Base-by-base conservation (phyloP, 2,888 invertebrate genomes). In the Malthinus flaveolus region DNA sequence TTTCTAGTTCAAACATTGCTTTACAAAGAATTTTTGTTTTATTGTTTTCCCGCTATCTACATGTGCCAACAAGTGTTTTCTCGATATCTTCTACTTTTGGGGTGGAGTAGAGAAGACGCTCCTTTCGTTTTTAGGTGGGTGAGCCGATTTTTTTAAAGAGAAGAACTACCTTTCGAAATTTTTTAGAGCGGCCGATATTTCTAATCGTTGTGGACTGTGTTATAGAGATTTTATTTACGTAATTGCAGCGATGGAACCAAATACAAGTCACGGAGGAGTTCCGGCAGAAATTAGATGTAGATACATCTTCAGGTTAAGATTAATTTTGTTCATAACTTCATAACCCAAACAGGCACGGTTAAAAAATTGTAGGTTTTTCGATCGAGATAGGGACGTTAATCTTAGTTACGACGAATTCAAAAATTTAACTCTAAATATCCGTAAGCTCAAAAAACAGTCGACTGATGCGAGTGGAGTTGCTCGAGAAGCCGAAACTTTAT, bases 251-350 rank as follows among this genome's bases (percentile, higher is more conserved):
- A 73, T 87, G 64, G 89, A 90, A 68, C 87, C 87, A 0, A 73
- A 70, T 34, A 88, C 87, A 0, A 83, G 81, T 45, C 88, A 89
- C 75, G 86, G 83, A 11, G 68, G 74, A 11, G 86, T 87, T 0
- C 79, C 86, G 0, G 88, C 87, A 0, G 89, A 89, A 73, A 80
- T 88, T 64, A 78, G 89, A 33, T 87, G 88, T 73, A 79, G 85
- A 68, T 89, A 87, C 70, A 88, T 89, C 62, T 89, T 89, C 70
- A 81, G 85, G 78, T 86, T 74, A 65, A 1, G 5, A 10, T 3
- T 10, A 5, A 35, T 1, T 9, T 6, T 35, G 35, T 9, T 35
- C n/a, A n/a, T n/a, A 33, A 9, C 7, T 9, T n/a, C 33, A 35
- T 4, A 35, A 4, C 7, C 5, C 1, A 4, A 35, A 4, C 6